Evolutionary conservation across 2,797 vertebrate genomes (phyloP), one percentile per base, ranked within the genome.

Genomic region (Enteromius afrohamiltoni): DNA sequence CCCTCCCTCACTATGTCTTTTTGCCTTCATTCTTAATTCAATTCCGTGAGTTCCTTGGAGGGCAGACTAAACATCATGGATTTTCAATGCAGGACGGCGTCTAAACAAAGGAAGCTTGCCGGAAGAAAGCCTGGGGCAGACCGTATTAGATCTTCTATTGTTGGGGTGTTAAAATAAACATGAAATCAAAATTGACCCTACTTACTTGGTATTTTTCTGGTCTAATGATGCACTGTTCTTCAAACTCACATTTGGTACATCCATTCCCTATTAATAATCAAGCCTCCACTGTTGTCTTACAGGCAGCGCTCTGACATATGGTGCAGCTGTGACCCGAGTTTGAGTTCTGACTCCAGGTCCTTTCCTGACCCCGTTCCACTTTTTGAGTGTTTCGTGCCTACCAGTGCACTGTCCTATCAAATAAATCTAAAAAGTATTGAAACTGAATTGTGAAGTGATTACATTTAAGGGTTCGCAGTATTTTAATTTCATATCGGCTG

Each of bases 11-110:
- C 47, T n/a, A 17, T 53, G 23, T 80, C 23, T 85, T 53, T 69
- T 84, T 37, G 47, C 13, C 71, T 62, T 85, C 16, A 16, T 26
- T 76, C 47, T 67, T 26, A 65, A 76, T 76, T 76, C 17, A 23
- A 6, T 67, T 68, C 37, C 0, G 7, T 23, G 53, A 10, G 53
- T 47, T 81, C 16, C 62, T 37, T 31, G 17, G 45, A 75, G 80
- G 5, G 3, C 17, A 6, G 34, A 68, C 34, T 76, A 67, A 83
- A 55, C 73, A 55, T 40, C 8, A 75, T 16, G 17, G 68, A 51
- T 64, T 73, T 13, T 81, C 29, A 45, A 64, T 49, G 62, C 55
- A 49, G 42, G 31, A 31, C 1, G 2, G 53, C 31, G 0, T 64
- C 45, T 67, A n/a, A 51, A 53, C 45, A 75, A 82, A 75, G 47